These are phyloP conservation scores for Perizoma affinitatum DNA, from an alignment of 2,888 invertebrate genomes.

Conservation along the genomic window DNA sequence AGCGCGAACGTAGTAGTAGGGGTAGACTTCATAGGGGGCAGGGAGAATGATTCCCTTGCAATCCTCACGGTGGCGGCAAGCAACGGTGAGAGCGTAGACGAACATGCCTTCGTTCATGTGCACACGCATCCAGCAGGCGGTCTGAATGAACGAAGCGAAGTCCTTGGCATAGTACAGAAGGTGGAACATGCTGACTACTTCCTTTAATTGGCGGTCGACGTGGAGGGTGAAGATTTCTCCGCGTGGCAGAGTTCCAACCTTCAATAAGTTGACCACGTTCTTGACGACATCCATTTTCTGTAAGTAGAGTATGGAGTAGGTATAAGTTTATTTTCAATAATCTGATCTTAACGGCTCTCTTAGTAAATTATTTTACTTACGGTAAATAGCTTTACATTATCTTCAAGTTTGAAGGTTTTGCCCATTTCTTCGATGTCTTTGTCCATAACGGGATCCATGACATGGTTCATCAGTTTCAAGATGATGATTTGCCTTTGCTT, in stretches of 20 bases:
- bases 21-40: slow-evolving; percentile 85
- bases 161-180: slow-evolving; percentile 81
- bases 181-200: slow-evolving; percentile 81
- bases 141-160: slow-evolving; percentile 76
- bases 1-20: slow-evolving; percentile 87
- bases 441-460: slow-evolving; percentile 75
- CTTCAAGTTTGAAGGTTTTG: slow-evolving; percentile 70
- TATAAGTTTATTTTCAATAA: not conserved
- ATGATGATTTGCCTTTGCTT: slow-evolving; percentile 76
- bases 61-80: slow-evolving; percentile 79
- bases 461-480: slow-evolving; percentile 79
- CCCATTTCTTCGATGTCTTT: slow-evolving; percentile 73
- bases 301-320: not conserved
- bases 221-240: slow-evolving; percentile 80
- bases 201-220: slow-evolving; percentile 76
- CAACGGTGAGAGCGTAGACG: slow-evolving; percentile 80
- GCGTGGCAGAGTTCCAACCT: slow-evolving; percentile 82
- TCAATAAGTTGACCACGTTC: slow-evolving; percentile 80
- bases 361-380: slow-evolving; percentile 46
- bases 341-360: not conserved
- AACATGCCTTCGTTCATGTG: slow-evolving; percentile 84
- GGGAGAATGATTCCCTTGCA: slow-evolving; percentile 80
- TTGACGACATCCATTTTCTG: slow-evolving; percentile 85
- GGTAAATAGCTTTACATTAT: slow-evolving; percentile 62
- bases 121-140: slow-evolving; percentile 80